These are phyloP conservation scores for Globicephala melas DNA, from an alignment of 2,113 vertebrate species.

Conservation along the genomic window DNA sequence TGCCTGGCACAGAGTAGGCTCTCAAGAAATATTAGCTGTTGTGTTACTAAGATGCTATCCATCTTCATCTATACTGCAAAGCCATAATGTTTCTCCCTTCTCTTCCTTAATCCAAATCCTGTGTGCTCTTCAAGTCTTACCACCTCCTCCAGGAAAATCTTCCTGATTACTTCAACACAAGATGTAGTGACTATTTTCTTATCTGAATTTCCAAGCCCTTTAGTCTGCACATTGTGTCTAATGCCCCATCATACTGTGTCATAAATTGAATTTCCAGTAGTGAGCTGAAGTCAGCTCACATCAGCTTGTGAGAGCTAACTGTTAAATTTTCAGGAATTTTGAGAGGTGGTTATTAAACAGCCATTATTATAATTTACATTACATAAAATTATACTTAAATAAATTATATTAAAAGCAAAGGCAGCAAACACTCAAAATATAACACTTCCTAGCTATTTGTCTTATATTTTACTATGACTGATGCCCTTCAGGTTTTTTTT, in stretches of 20 bases:
- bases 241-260: background rate
- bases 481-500: background rate
- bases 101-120: background rate
- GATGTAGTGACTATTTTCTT: background rate
- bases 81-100: background rate
- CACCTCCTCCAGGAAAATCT: background rate
- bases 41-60: background rate
- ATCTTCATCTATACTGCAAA: background rate
- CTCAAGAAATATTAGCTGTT: background rate
- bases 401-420: background rate
- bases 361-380: background rate
- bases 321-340: slow-evolving; percentile 24
- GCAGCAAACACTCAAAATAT: background rate
- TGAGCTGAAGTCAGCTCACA: background rate
- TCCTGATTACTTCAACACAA: background rate
- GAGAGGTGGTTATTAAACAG: background rate
- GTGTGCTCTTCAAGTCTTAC: background rate
- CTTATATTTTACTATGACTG: background rate
- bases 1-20: background rate
- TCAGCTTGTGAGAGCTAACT: background rate
- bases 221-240: background rate
- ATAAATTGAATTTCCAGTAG: background rate
- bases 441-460: background rate
- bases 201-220: slow-evolving; percentile 1
- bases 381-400: background rate